Evolutionary conservation across 37 sponge, comb jelly and placozoan species (phyloP).

Genomic region (Theonella swinhoei): DNA sequence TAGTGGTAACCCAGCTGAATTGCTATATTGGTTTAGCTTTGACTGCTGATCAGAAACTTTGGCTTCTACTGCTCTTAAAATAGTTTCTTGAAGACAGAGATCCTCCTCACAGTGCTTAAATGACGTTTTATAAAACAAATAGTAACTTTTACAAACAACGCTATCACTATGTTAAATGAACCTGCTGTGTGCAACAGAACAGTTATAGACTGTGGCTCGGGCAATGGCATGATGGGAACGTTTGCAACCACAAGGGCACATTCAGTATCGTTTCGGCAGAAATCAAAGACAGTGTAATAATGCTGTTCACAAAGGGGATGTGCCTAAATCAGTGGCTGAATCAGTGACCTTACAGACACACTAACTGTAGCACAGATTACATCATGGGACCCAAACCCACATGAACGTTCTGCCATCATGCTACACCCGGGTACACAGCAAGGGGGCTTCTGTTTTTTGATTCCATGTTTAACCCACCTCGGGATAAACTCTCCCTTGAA

Average conservation of each 20-base stretch:
- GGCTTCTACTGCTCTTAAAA: not conserved
- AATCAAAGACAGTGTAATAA: not conserved
- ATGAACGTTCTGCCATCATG: not conserved
- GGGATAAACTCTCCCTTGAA: not conserved
- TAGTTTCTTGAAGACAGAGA: not conserved
- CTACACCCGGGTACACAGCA: slow-evolving; percentile 1
- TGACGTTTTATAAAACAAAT: not conserved
- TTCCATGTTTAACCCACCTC: not conserved
- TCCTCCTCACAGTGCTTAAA: slow-evolving; percentile 8
- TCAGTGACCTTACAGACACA: too few relatives aligned
- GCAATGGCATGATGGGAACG: not conserved
- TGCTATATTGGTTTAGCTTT: not conserved
- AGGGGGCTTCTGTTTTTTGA: not conserved
- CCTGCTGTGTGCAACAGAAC: too few relatives aligned
- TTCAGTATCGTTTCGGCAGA: not conserved
- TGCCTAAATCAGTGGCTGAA: too few relatives aligned
- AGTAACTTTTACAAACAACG: too few relatives aligned
- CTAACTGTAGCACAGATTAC: not conserved
- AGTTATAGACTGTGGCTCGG: too few relatives aligned
- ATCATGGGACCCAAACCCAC: not conserved
- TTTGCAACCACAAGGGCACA: not conserved
- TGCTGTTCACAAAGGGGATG: not conserved
- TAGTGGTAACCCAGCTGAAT: not conserved
- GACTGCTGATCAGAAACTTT: not conserved
- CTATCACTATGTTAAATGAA: too few relatives aligned